A percentile compares a stretch with the other conserved stretches of the same genome.
These are phyloP conservation scores for Leptinotarsa defecta DNA, from an alignment of 1,140 invertebrate genomes.

Conservation along the genomic window DNA sequence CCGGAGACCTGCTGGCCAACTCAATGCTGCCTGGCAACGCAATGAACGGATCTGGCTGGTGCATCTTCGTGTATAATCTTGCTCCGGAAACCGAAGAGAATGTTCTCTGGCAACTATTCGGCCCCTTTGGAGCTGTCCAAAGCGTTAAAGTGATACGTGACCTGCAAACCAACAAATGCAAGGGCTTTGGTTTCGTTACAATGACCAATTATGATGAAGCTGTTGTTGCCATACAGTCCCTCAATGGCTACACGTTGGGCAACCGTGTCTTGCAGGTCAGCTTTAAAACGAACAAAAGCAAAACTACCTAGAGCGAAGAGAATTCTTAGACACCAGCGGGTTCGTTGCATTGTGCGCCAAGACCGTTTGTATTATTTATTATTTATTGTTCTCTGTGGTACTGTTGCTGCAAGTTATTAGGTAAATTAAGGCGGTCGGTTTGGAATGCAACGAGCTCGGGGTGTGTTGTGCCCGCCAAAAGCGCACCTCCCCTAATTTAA, in stretches of 20 bases:
- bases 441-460: conserved; percentile 35
- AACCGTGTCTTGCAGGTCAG: conserved; percentile 98
- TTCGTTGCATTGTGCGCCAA: conserved; percentile 34
- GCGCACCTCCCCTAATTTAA: conserved; percentile 40
- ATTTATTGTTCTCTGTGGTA: conserved; percentile 36
- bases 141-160: conserved; percentile 98
- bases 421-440: conserved; percentile 40
- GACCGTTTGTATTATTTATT: conserved; percentile 37
- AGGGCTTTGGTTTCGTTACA: conserved; percentile 99
- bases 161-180: conserved; percentile 98
- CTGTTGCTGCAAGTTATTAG: conserved; percentile 30
- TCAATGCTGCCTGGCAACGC: conserved; percentile 82
- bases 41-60: conserved; percentile 89
- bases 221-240: conserved; percentile 93
- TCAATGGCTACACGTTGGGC: conserved; percentile 97
- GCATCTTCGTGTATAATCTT: conserved; percentile 98
- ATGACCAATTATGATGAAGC: conserved; percentile 99
- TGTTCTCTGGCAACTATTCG: conserved; percentile 98
- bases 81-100: conserved; percentile 98
- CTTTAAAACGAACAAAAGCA: conserved; percentile 95
- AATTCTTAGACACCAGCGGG: conserved; percentile 40
- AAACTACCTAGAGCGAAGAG: conserved; percentile 72
- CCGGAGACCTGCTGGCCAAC: conserved; percentile 88
- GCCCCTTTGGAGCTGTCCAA: conserved; percentile 97
- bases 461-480: conserved; percentile 28